These are phyloP conservation scores for Jordanella pulchra DNA, from an alignment of 2,797 vertebrate genomes.

Conservation along the genomic window DNA sequence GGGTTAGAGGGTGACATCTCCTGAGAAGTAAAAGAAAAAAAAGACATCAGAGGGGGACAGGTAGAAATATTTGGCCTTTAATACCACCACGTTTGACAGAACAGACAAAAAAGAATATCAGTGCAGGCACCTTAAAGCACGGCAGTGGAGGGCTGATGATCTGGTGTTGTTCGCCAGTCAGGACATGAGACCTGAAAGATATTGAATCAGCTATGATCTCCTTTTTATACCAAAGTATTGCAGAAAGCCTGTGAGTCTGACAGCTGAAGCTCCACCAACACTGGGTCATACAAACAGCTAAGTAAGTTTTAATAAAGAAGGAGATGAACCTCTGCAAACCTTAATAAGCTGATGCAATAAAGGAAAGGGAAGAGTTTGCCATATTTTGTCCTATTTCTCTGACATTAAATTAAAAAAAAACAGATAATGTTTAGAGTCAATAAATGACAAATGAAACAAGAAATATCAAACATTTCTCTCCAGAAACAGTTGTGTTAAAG, in stretches of 20 bases:
- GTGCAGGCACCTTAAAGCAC: background rate
- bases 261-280: background rate
- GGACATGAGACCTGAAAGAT: too few relatives aligned
- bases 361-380: too few relatives aligned
- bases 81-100: background rate
- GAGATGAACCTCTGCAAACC: background rate
- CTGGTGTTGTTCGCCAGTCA: background rate
- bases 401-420: background rate
- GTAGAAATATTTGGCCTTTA: background rate
- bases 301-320: background rate
- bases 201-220: too few relatives aligned
- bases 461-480: background rate
- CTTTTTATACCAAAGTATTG: background rate
- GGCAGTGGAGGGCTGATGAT: background rate
- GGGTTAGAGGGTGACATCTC: background rate
- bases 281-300: background rate
- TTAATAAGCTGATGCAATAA: background rate
- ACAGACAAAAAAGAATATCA: too few relatives aligned
- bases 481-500: background rate
- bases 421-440: background rate
- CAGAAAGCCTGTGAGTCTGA: background rate
- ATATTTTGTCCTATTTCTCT: background rate
- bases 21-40: background rate
- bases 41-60: background rate
- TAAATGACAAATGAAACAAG: background rate